A percentile compares a stretch with the other conserved stretches of the same genome.
phyloP scores from a whole-genome alignment of 1,140 invertebrate genomes.

The Zaprionus gabonicus region DNA sequence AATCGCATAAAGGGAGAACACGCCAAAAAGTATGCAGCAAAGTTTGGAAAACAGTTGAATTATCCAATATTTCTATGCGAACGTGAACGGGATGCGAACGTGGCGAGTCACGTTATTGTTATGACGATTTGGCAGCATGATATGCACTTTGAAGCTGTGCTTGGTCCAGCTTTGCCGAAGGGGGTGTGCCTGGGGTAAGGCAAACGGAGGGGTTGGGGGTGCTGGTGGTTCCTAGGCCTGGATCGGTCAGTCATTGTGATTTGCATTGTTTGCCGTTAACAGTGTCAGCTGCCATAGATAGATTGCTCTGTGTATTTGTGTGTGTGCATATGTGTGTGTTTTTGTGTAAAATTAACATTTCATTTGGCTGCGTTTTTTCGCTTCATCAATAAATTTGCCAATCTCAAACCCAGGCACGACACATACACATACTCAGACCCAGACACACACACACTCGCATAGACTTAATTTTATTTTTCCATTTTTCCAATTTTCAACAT shows the following conservation, averaged over 20 bases:
- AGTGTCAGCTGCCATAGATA: slow-evolving; percentile 72
- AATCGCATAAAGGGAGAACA: background rate
- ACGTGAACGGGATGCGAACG: background rate
- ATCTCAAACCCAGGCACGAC: slow-evolving; percentile 25
- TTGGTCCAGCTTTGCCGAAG: background rate
- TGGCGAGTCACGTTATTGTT: slow-evolving; percentile 46
- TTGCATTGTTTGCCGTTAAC: slow-evolving; percentile 73
- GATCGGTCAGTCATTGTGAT: slow-evolving; percentile 65
- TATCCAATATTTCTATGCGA: slow-evolving; percentile 14
- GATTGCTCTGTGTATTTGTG: slow-evolving; percentile 34
- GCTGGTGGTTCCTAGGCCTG: slow-evolving; percentile 8
- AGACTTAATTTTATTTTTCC: slow-evolving; percentile 29
- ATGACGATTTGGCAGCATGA: slow-evolving; percentile 66
- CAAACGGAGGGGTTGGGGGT: too few relatives aligned
- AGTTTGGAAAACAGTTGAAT: slow-evolving; percentile 23
- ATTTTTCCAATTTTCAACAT: slow-evolving; percentile 37
- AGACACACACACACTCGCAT: background rate
- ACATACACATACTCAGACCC: background rate
- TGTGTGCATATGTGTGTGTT: background rate
- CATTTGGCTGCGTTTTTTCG: slow-evolving; percentile 70
- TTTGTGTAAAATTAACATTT: slow-evolving; percentile 75
- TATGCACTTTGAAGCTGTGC: slow-evolving; percentile 34
- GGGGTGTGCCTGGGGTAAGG: too few relatives aligned
- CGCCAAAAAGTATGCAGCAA: slow-evolving; percentile 36
- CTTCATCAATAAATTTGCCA: slow-evolving; percentile 77